phyloP scores from a whole-genome alignment of 2,797 vertebrate genomes.

The Cuniculus paca region DNA sequence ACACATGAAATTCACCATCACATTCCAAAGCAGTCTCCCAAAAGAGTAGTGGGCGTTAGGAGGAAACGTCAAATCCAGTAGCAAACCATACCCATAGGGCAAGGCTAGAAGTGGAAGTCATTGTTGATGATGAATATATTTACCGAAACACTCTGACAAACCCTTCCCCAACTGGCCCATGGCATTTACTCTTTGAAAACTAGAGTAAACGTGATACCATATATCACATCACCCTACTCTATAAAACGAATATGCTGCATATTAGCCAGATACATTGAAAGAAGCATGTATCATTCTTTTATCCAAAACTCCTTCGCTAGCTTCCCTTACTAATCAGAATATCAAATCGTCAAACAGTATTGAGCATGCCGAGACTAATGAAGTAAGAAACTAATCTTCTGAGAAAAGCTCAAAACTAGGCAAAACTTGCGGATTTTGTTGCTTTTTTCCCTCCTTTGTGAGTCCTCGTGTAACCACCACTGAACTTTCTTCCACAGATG shows the following conservation, averaged over 20 bases:
- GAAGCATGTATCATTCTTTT: not conserved
- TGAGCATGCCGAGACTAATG: slow-evolving; percentile 57
- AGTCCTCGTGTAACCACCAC: not conserved
- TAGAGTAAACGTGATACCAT: not conserved
- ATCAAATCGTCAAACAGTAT: not conserved
- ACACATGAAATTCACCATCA: not conserved
- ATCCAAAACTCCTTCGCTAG: not conserved
- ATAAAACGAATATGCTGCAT: not conserved
- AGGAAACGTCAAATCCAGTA: not conserved
- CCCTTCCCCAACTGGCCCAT: not conserved
- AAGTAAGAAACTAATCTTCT: not conserved
- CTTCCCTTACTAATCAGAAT: slow-evolving; percentile 34
- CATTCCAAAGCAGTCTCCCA: not conserved
- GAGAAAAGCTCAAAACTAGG: slow-evolving; percentile 17
- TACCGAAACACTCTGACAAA: not conserved
- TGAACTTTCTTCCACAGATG: not conserved
- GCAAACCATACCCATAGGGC: not conserved
- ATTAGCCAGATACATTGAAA: slow-evolving; percentile 32
- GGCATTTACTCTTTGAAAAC: slow-evolving; percentile 21
- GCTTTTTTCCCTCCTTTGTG: not conserved
- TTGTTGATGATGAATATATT: not conserved
- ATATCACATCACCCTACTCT: not conserved
- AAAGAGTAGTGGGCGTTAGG: not conserved
- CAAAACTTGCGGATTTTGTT: slow-evolving; percentile 47
- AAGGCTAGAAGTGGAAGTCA: not conserved